Base-by-base conservation (phyloP, 2,888 invertebrate species). In the Troides aeacus region DNA sequence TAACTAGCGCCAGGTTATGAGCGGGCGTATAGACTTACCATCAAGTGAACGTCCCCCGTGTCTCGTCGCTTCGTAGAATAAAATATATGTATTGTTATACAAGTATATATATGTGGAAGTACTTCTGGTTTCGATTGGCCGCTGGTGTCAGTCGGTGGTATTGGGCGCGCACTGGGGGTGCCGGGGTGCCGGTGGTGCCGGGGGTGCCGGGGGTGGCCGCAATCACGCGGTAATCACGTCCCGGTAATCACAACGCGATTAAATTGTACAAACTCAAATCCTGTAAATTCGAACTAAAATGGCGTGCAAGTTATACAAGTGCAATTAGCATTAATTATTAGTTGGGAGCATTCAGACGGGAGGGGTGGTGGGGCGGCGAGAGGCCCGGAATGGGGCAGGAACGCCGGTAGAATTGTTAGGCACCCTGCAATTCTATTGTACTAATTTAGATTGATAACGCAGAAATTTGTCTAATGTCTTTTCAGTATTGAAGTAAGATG, bases 231-330 rank as follows among this genome's bases (percentile, higher is more conserved):
- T 64, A 42, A 46, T 64, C 56, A 64, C 64, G 58, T 68, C 5
- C 63, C 30, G 50, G 46, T 60, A 23, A 64, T 50, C 36, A 64
- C 68, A 68, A 53, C 62, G 65, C 60, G 46, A 56, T 53, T 56
- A 66, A 39, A 70, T 62, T 50, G 56, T 53, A 70, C 71, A 74
- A 75, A 73, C 74, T 74, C 66, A 68, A 73, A 69, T 64, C 70
- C 46, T 30, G 42, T 58, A 23, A 42, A 46, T 59, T n/a, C 17
- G 56, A 56, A 59, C 59, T 18, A 17, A 39, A 18, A 46, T 12
- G 46, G 39, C 64, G 21, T 21, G 23, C 59, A 42, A 65, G 59
- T 65, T 65, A 18, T 12, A 65, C 65, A 65, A 65, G 23, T 65
- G 65, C 59, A 59, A 65, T 65, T 65, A 65, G 46, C 65, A 65